Conservation (phyloP, 2,797 vertebrate genomes). For the Sandelia bainsii region DNA sequence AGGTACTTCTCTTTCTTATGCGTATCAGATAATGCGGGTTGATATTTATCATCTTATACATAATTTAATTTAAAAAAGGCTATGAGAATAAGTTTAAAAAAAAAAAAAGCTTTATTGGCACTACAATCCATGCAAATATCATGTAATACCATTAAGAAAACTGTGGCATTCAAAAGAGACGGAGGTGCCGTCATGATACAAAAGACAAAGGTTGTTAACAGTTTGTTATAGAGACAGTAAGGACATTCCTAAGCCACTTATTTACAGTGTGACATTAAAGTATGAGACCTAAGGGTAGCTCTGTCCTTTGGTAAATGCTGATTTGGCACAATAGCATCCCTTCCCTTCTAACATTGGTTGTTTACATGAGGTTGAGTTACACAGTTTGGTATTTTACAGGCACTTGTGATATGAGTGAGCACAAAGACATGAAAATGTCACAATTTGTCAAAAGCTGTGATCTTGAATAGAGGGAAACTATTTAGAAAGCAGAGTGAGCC, state of each 20-base stretch:
- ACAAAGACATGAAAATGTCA: constrained; percentile 79
- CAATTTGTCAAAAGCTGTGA: constrained; percentile 72
- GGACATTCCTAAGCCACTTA: constrained; percentile 46
- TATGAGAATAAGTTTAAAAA: too few relatives aligned
- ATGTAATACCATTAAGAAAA: neutral
- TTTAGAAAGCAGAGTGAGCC: constrained; percentile 43
- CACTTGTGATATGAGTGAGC: constrained; percentile 74
- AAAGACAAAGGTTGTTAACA: constrained; percentile 22
- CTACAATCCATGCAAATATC: neutral
- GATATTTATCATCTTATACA: neutral
- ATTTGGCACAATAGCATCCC: constrained; percentile 65
- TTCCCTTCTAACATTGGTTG: constrained; percentile 57
- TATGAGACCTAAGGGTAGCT: constrained; percentile 68
- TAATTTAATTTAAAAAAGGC: neutral
- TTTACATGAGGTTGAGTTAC: constrained; percentile 75
- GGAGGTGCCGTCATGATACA: neutral
- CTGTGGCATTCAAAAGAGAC: neutral
- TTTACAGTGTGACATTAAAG: constrained; percentile 74
- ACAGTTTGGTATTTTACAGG: constrained; percentile 74
- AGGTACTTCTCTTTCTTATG: constrained; percentile 9
- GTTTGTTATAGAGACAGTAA: constrained; percentile 25
- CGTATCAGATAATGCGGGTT: constrained; percentile 1
- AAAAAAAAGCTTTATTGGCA: neutral
- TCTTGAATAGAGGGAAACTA: constrained; percentile 51
- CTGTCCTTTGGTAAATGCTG: constrained; percentile 81